Evolutionary conservation across 2,888 invertebrate genomes (phyloP).

Genomic region (Cyaniris semiargus): DNA sequence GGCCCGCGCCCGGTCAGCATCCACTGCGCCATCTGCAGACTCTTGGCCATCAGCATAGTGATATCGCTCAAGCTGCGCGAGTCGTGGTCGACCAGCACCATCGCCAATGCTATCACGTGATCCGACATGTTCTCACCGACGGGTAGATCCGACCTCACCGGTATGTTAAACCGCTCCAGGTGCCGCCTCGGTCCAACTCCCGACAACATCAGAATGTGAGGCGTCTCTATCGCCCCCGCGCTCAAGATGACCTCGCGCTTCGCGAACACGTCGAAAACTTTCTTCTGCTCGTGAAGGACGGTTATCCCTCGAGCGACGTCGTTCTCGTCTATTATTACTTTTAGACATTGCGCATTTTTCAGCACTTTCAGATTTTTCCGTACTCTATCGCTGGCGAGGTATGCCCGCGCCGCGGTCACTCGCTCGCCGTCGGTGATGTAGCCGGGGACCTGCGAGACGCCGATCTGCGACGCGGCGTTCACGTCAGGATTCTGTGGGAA

Average conservation of each 20-base stretch:
- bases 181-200: constrained; percentile 59
- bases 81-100: constrained; percentile 48
- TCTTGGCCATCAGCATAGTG: constrained; percentile 32
- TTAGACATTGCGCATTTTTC: constrained; percentile 52
- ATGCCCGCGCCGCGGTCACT: constrained; percentile 58
- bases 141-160: constrained; percentile 50
- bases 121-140: constrained; percentile 60
- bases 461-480: constrained; percentile 58
- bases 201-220: constrained; percentile 61
- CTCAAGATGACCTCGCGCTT: constrained; percentile 58
- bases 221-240: constrained; percentile 58
- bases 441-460: constrained; percentile 52
- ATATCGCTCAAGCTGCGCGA: constrained; percentile 36
- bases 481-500: constrained; percentile 57
- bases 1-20: constrained; percentile 47
- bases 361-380: constrained; percentile 49
- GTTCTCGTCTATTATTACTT: constrained; percentile 52
- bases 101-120: constrained; percentile 51
- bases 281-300: constrained; percentile 40
- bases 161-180: constrained; percentile 48
- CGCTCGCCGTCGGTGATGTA: constrained; percentile 55
- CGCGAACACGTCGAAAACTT: constrained; percentile 48
- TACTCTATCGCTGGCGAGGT: constrained; percentile 49
- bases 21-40: constrained; percentile 43
- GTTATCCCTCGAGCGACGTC: constrained; percentile 54